phyloP scores from a whole-genome alignment of 2,888 invertebrate species.

The Polydrusus tereticollis region DNA sequence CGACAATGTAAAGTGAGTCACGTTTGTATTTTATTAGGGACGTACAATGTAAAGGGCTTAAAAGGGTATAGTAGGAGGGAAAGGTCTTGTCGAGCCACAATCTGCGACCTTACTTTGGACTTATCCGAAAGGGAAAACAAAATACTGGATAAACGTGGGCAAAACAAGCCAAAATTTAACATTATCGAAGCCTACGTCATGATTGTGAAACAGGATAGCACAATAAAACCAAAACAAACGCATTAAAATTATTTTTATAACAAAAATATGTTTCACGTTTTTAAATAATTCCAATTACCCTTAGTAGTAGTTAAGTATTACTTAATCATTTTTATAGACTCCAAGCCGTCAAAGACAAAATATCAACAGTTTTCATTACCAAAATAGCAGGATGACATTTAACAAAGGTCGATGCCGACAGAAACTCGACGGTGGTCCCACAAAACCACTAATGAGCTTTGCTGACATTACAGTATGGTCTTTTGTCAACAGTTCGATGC shows the following conservation, averaged over 20 bases:
- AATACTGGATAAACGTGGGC: slow-evolving; percentile 5
- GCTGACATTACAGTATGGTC: slow-evolving; percentile 60
- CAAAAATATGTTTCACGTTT: too few species aligned
- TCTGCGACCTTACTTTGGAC: slow-evolving; percentile 21
- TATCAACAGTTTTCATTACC: slow-evolving; percentile 56
- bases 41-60: slow-evolving; percentile 22
- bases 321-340: neutral
- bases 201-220: neutral
- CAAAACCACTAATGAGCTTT: slow-evolving; percentile 62
- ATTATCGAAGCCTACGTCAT: neutral
- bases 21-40: slow-evolving; percentile 65
- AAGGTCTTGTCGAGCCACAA: slow-evolving; percentile 20
- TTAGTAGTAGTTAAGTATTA: too few species aligned
- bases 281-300: too few species aligned
- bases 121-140: slow-evolving; percentile 12
- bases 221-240: too few species aligned
- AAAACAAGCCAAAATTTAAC: slow-evolving; percentile 2
- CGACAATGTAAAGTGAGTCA: slow-evolving; percentile 59
- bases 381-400: slow-evolving; percentile 40
- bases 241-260: too few species aligned
- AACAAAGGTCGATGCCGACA: slow-evolving; percentile 42
- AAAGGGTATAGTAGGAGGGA: slow-evolving; percentile 18
- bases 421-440: slow-evolving; percentile 55
- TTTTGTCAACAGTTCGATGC: slow-evolving; percentile 4
- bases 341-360: neutral